A percentile compares a stretch with the other conserved stretches of the same genome.
Conservation (phyloP, 2,113 vertebrate species). For the Prionailurus viverrinus region DNA sequence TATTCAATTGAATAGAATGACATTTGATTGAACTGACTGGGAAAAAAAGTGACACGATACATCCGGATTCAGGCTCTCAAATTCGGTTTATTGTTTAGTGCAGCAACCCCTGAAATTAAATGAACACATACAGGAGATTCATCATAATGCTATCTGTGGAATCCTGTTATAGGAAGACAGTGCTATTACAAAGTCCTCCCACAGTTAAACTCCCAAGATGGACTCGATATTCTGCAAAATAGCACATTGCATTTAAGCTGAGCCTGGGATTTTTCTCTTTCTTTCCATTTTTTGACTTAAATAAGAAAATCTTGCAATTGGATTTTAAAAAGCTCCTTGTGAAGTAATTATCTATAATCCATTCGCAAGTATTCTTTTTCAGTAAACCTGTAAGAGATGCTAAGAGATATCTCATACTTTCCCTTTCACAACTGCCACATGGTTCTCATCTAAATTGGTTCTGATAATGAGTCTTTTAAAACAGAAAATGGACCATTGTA, state of each 20-base stretch:
- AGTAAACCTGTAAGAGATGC: constrained; percentile 53
- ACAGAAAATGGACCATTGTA: constrained; percentile 47
- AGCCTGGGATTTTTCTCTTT: background rate
- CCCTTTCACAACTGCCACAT: constrained; percentile 23
- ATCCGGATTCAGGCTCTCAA: constrained; percentile 47
- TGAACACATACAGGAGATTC: constrained; percentile 69
- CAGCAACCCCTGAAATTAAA: constrained; percentile 80
- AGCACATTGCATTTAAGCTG: background rate
- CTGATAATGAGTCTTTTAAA: constrained; percentile 44
- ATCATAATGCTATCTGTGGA: constrained; percentile 54
- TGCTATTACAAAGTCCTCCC: constrained; percentile 39
- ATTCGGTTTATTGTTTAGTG: constrained; percentile 78
- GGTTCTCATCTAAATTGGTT: constrained; percentile 29
- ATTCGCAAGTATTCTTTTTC: constrained; percentile 43
- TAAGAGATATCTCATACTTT: constrained; percentile 22
- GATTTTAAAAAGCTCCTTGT: constrained; percentile 64
- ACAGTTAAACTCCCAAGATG: background rate
- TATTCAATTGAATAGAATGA: constrained; percentile 70
- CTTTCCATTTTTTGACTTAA: constrained; percentile 25
- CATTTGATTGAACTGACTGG: constrained; percentile 73
- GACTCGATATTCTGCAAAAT: background rate
- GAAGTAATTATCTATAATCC: constrained; percentile 66
- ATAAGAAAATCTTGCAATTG: constrained; percentile 68
- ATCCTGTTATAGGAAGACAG: background rate
- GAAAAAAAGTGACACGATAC: constrained; percentile 72